Conservation (phyloP, 2,113 vertebrate species). For the Hucho hucho region DNA sequence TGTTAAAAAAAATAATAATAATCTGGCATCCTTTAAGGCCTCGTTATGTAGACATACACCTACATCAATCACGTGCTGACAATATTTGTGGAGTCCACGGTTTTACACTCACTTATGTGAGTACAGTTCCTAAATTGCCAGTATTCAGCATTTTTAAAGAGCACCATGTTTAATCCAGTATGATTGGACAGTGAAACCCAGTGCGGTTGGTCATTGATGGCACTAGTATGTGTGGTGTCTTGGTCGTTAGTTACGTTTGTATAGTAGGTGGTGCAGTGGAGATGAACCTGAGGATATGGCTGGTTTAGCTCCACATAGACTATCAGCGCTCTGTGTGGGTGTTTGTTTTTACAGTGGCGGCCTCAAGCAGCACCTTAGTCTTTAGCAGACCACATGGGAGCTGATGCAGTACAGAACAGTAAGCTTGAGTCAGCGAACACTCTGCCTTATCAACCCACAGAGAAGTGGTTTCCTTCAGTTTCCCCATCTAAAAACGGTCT, state of each 20-base stretch:
- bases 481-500: too few species aligned
- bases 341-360: conserved; percentile 35
- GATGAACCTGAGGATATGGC: conserved; percentile 19
- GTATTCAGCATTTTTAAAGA: conserved; percentile 8
- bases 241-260: conserved; percentile 36
- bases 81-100: conserved; percentile 8
- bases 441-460: conserved; percentile 24
- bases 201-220: conserved; percentile 23
- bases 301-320: conserved; percentile 1
- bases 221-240: conserved; percentile 39
- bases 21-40: conserved; percentile 11
- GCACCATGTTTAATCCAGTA: conserved; percentile 27
- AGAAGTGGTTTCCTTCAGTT: too few species aligned
- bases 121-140: conserved; percentile 16
- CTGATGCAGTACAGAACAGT: neutral
- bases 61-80: neutral
- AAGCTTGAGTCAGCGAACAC: conserved; percentile 11
- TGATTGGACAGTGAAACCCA: conserved; percentile 34
- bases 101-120: conserved; percentile 6
- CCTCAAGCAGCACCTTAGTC: conserved; percentile 30
- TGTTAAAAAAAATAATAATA: neutral
- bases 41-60: conserved; percentile 1
- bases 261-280: conserved; percentile 14
- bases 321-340: conserved; percentile 1
- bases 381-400: conserved; percentile 34